Base-by-base conservation (phyloP, 2,113 vertebrate genomes). In the Prietella phreatophila region DNA sequence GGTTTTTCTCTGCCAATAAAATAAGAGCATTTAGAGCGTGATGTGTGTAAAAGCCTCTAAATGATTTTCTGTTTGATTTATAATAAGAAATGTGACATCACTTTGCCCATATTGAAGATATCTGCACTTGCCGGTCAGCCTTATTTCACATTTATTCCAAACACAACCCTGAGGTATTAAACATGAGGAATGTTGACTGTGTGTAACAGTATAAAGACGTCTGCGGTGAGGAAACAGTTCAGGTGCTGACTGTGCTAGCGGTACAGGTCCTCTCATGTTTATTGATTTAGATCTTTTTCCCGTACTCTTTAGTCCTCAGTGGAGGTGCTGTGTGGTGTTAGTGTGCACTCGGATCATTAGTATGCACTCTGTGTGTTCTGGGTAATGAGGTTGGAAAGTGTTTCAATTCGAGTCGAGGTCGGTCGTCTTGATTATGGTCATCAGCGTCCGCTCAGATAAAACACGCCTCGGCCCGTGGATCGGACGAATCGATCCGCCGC, bases 271-370 rank as follows among this genome's bases (percentile, higher is more conserved):
- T 5, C 42, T 63, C 10, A 14, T 9, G 9, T 61, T 8, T 25
- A 27, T 27, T 61, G 60, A 25, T 61, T 25, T 2, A 10, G 2
- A 25, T 61, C 6, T 61, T 22, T 61, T 7, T 65, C n/a, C 2
- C 11, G 11, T 3, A 11, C 11, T 67, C n/a, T 67, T 5, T 30
- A 30, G 13, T 30, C 13, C 3, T 65, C 61, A 33, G 67, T 71
- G 30, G 71, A 75, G 36, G 73, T 13, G 1, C 20, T 5, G 71
- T 42, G 39, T 73, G 39, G 10, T n/a, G 47, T 55, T 14, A 4
- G 76, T 78, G 50, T 90, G 39, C 63, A 25, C 47, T 56, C 15
- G 4, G 27, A 19, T 42, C 36, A 83, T 83, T 30, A 83, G 60
- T 27, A 84, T 50, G 36, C 50, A 25, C 47, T 58, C 15, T 56